Evolutionary conservation across 1,140 invertebrate species (phyloP), one percentile per base, ranked within the genome.

Genomic region (Rhyzopertha dominica): DNA sequence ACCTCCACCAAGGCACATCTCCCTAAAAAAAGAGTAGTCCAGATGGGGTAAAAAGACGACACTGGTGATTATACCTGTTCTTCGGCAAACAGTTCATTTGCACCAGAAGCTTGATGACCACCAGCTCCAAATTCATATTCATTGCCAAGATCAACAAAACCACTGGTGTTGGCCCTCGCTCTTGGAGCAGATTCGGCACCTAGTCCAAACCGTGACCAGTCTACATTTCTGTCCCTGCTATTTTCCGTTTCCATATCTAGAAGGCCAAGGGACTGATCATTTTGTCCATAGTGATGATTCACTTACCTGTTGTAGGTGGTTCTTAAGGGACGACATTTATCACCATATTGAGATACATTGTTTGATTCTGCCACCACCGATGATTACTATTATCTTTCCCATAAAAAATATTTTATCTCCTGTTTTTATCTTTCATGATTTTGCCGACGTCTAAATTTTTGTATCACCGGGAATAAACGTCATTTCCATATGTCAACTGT

Each of bases 1-100:
- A 87, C 70, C 90, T 88, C 89, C 89, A 93, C 88, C 88, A 92
- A 35, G 85, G 85, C 53, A 82, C 78, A 59, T 84, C 77, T 54
- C 79, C 83, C 84, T 87, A 63, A 43, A 59, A 53, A 24, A 84
- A 62, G 4, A 10, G 17, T 16, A 29, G 28, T 30, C 4, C 28
- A 30, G 28, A 30, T 30, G 12, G 28, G 28, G 17, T 13, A 4
- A 30, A 4, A 4, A n/a, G 17, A 44, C 16, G 40, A 9, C 16
- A 17, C 1, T 18, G 18, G 12, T 2, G 20, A 31, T 28, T 1
- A 19, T 54, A 67, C 88, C 75, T 87, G 85, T 71, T 91, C 87
- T 65, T 90, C 85, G 14, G 87, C 85, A 69, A 89, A 93, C 24
- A 93, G 75, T 69, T 93, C 89, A 70, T 91, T 91, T 16, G 82